Conservation (phyloP, 2,797 vertebrate species). For the Champsocephalus gunnari region DNA sequence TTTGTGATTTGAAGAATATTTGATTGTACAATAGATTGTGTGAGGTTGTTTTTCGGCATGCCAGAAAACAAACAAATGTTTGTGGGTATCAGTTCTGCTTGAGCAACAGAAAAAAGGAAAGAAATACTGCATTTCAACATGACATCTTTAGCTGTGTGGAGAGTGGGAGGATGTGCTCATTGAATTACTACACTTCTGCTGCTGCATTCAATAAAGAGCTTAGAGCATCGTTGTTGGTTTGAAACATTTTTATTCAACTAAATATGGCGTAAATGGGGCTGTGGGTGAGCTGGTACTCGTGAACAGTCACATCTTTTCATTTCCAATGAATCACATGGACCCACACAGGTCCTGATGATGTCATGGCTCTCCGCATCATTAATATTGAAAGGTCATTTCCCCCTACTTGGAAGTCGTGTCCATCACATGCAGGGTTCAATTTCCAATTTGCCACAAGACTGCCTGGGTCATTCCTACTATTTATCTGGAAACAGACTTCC, state of each 20-base stretch:
- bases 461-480: constrained; percentile 59
- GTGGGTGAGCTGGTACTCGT: constrained; percentile 49
- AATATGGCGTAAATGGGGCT: constrained; percentile 59
- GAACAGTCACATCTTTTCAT: constrained; percentile 43
- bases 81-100: constrained; percentile 44
- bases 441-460: constrained; percentile 73
- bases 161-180: constrained; percentile 64
- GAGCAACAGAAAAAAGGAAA: constrained; percentile 18
- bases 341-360: constrained; percentile 63
- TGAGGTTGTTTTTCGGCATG: constrained; percentile 14
- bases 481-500: constrained; percentile 50
- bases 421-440: constrained; percentile 65
- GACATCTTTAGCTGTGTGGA: constrained; percentile 52
- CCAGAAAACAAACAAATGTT: constrained; percentile 50
- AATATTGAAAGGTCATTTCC: constrained; percentile 76
- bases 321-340: constrained; percentile 46
- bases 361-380: constrained; percentile 69
- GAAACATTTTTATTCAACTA: constrained; percentile 67
- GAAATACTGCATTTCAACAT: constrained; percentile 48
- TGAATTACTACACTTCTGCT: constrained; percentile 66
- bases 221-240: constrained; percentile 50
- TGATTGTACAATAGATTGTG: constrained; percentile 30
- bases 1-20: constrained; percentile 30
- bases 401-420: constrained; percentile 55
- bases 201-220: constrained; percentile 64